A percentile compares a stretch with the other conserved stretches of the same genome.
phyloP scores from a whole-genome alignment of 2,113 vertebrate species.

The Aptenodytes forsteri region DNA sequence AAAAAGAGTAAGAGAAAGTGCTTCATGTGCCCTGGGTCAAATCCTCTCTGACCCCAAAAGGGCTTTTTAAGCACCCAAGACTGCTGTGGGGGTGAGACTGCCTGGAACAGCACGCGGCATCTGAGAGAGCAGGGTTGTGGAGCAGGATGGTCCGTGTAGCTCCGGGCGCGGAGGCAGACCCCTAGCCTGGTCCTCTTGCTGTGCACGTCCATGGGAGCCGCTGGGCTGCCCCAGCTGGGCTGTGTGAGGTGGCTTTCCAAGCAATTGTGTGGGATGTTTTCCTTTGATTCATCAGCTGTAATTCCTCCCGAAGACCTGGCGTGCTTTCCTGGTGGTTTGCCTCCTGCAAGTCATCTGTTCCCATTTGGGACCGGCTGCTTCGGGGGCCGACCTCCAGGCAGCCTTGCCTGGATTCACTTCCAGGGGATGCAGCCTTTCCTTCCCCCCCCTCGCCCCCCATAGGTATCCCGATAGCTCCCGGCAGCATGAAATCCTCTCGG shows the following conservation, averaged over 20 bases:
- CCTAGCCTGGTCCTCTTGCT: not conserved
- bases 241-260: not conserved
- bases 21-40: not conserved
- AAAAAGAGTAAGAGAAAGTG: not conserved
- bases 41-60: not conserved
- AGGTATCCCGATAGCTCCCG: not conserved
- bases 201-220: not conserved
- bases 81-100: not conserved
- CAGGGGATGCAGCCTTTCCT: not conserved
- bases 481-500: rapidly evolving
- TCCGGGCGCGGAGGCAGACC: not conserved
- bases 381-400: not conserved
- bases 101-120: not conserved
- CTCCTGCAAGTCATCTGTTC: not conserved
- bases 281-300: not conserved
- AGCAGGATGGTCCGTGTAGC: not conserved
- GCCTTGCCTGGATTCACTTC: not conserved
- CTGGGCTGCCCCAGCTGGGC: not conserved
- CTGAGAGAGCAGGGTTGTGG: not conserved
- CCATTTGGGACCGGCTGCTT: not conserved
- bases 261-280: not conserved
- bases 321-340: not conserved
- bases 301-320: not conserved
- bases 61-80: not conserved
- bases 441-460: rapidly evolving